phyloP scores from a whole-genome alignment of 2,888 invertebrate species.

The Anagyrus pseudococci region DNA sequence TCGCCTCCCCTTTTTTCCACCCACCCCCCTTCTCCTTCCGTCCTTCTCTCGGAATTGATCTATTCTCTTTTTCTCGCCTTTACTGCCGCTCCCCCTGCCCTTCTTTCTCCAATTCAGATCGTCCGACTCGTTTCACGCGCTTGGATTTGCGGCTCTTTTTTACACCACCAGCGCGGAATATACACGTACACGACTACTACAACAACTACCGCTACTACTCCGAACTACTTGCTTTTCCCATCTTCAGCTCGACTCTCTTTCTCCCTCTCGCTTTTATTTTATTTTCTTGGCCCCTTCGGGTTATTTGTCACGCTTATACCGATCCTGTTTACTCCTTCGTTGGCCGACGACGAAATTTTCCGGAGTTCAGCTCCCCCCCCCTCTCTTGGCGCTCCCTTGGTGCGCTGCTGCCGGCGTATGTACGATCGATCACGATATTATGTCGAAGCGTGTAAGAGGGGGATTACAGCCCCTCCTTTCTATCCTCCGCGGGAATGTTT shows the following conservation, averaged over 20 bases:
- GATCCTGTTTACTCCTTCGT: background rate
- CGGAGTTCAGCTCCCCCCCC: background rate
- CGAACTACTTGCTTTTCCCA: no score
- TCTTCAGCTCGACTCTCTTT: background rate
- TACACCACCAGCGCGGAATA: background rate
- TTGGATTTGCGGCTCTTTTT: background rate
- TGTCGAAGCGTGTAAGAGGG: background rate
- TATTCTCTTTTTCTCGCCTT: background rate
- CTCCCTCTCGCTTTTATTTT: no score
- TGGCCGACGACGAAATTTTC: background rate
- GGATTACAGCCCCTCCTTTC: background rate
- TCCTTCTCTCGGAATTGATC: background rate
- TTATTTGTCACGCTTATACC: no score
- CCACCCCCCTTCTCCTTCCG: background rate
- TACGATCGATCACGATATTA: background rate
- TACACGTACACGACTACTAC: no score
- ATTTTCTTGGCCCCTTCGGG: no score
- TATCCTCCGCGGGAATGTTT: background rate
- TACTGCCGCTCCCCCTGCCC: no score
- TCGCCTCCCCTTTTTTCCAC: background rate
- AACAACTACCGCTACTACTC: no score
- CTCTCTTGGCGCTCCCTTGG: no score
- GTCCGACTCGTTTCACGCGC: no score
- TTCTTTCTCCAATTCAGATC: no score
- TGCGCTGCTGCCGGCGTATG: no score